A percentile compares a stretch with the other conserved stretches of the same genome.
phyloP scores from a whole-genome alignment of 64 coral and sea anemone species.

The Montipora capricornis region DNA sequence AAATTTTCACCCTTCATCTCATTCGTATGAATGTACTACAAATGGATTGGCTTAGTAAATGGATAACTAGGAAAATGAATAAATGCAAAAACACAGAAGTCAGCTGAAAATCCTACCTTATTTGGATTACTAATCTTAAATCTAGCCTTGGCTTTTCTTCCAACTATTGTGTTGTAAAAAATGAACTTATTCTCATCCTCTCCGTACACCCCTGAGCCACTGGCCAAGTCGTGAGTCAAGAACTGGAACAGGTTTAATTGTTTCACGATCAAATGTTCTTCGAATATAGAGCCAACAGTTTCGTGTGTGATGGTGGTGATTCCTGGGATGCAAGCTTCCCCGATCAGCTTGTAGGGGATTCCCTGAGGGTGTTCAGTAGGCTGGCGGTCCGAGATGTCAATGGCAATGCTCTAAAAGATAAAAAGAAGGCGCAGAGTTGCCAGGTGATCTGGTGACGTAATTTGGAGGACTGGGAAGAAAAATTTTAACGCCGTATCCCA shows the following conservation, averaged over 20 bases:
- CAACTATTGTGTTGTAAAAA: slow-evolving; percentile 96
- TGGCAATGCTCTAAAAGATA: slow-evolving; percentile 75
- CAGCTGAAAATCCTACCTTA: slow-evolving; percentile 60
- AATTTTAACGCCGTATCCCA: no score
- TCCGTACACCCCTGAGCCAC: slow-evolving; percentile 95
- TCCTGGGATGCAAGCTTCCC: slow-evolving; percentile 91
- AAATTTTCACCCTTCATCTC: no score
- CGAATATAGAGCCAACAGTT: slow-evolving; percentile 95
- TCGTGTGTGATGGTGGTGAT: slow-evolving; percentile 80
- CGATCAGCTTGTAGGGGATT: slow-evolving; percentile 97
- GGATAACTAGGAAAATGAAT: not conserved
- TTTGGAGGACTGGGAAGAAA: no score
- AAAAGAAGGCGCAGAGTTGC: not conserved
- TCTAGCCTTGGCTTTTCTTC: slow-evolving; percentile 87
- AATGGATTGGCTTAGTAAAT: no score
- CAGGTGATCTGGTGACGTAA: no score
- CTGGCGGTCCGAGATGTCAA: slow-evolving; percentile 93
- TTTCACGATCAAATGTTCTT: slow-evolving; percentile 96
- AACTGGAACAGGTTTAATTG: slow-evolving; percentile 92
- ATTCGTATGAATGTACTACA: no score
- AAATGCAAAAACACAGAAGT: not conserved
- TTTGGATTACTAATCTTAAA: slow-evolving; percentile 95
- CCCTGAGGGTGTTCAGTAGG: slow-evolving; percentile 94
- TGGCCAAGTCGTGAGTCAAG: slow-evolving; percentile 79
- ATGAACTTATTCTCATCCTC: slow-evolving; percentile 98